Percentiles rank a stretch among this genome's conserved stretches.
Conservation (phyloP, 2,888 invertebrate genomes). For the Megalurothrips usitatus region DNA sequence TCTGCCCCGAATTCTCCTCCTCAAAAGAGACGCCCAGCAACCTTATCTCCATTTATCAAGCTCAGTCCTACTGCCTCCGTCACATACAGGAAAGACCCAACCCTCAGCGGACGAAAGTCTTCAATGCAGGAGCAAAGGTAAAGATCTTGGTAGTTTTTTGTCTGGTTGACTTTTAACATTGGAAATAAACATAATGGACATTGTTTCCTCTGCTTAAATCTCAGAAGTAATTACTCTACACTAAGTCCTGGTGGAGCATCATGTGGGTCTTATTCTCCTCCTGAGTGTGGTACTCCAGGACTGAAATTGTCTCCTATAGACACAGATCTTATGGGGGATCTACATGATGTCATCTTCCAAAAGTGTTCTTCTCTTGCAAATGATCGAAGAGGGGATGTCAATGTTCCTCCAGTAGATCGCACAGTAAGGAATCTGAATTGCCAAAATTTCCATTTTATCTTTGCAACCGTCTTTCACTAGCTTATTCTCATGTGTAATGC, state of each 20-base stretch:
- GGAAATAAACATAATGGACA: not conserved
- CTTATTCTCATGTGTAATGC: conserved; percentile 28
- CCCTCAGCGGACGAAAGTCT: not conserved
- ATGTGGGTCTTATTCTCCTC: conserved; percentile 47
- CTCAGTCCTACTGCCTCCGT: conserved; percentile 28
- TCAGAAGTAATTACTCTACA: not conserved
- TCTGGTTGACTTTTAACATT: not conserved
- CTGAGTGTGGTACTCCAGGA: conserved; percentile 48
- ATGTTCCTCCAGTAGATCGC: conserved; percentile 58
- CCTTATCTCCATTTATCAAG: conserved; percentile 40
- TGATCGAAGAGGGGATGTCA: conserved; percentile 44
- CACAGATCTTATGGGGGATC: conserved; percentile 64
- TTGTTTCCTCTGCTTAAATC: not conserved
- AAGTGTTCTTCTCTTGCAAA: conserved; percentile 40
- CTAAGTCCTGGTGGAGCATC: not conserved
- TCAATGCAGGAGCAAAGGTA: conserved; percentile 3
- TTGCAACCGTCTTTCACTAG: conserved; percentile 26
- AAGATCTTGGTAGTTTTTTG: not conserved
- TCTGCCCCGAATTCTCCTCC: conserved; percentile 67
- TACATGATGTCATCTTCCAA: conserved; percentile 55
- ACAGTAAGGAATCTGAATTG: conserved; percentile 36
- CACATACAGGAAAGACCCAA: conserved; percentile 39
- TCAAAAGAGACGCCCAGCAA: conserved; percentile 51
- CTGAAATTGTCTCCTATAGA: conserved; percentile 49
- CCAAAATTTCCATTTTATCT: not conserved